Conservation (phyloP, 2,113 vertebrate genomes). For the Microcebus jonahi region DNA sequence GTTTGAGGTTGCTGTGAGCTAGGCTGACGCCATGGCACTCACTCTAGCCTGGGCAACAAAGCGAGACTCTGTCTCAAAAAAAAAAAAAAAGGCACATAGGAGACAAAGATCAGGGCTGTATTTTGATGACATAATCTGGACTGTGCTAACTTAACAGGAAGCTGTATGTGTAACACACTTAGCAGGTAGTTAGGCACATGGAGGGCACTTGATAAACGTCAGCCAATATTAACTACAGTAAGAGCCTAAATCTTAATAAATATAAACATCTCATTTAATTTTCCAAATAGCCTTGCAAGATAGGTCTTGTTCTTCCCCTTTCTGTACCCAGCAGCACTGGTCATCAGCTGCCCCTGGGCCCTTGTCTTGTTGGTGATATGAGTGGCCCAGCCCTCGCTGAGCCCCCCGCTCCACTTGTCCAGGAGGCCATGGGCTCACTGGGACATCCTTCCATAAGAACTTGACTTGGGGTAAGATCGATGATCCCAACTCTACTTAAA, state of each 20-base stretch:
- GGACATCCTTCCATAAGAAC: neutral
- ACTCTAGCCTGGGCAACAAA: too few species aligned
- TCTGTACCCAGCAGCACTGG: neutral
- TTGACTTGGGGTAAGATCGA: neutral
- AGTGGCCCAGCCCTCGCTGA: neutral
- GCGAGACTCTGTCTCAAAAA: too few species aligned
- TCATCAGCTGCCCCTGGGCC: neutral
- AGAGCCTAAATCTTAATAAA: neutral
- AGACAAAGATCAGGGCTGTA: neutral
- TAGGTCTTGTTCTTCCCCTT: neutral
- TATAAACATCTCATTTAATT: neutral
- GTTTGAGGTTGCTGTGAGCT: too few species aligned
- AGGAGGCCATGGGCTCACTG: rapidly evolving
- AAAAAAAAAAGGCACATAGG: neutral
- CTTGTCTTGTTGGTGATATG: rapidly evolving
- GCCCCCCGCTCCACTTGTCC: neutral
- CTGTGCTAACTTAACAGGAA: neutral
- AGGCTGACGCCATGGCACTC: too few species aligned
- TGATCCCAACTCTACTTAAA: neutral
- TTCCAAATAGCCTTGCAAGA: too few species aligned
- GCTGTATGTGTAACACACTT: neutral
- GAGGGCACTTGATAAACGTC: neutral
- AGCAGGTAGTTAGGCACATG: rapidly evolving
- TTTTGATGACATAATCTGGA: neutral
- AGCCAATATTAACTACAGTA: neutral